Percentiles rank a stretch among this genome's conserved stretches.
phyloP scores from a whole-genome alignment of 53 echinoderm and acorn worm species.

The Patiria pectinifera region DNA sequence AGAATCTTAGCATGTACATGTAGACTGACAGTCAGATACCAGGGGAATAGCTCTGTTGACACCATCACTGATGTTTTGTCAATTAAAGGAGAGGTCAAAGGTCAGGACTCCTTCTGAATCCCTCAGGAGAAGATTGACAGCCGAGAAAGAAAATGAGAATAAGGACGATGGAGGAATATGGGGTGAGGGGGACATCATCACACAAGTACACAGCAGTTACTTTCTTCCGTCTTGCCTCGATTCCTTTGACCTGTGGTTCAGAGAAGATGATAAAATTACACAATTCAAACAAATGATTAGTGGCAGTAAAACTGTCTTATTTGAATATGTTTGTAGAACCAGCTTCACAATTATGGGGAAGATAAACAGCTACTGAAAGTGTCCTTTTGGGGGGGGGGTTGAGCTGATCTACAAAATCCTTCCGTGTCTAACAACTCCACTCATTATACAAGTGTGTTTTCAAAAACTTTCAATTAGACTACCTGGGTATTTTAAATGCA shows the following conservation, averaged over 20 bases:
- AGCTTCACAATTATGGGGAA: too few species aligned
- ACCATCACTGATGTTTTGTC: neutral
- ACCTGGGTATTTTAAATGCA: too few species aligned
- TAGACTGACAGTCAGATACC: neutral
- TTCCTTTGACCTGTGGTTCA: conserved; percentile 87
- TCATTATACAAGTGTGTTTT: too few species aligned
- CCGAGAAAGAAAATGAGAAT: neutral
- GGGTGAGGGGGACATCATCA: conserved; percentile 52
- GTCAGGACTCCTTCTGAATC: neutral
- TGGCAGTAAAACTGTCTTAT: neutral
- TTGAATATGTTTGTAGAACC: too few species aligned
- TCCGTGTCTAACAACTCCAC: too few species aligned
- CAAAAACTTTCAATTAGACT: too few species aligned
- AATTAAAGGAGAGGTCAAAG: neutral
- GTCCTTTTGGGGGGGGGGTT: too few species aligned
- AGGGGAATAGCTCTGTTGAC: neutral
- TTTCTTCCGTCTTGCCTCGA: conserved; percentile 97
- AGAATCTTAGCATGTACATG: neutral
- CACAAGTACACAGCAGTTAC: conserved; percentile 94
- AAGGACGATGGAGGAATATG: neutral
- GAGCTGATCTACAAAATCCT: too few species aligned
- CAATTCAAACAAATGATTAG: neutral
- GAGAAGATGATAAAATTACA: neutral
- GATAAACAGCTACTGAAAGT: too few species aligned
- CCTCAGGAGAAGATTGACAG: neutral